Evolutionary conservation across 2,797 vertebrate species (phyloP).

Genomic region (Ptychobarbus kaznakovi): DNA sequence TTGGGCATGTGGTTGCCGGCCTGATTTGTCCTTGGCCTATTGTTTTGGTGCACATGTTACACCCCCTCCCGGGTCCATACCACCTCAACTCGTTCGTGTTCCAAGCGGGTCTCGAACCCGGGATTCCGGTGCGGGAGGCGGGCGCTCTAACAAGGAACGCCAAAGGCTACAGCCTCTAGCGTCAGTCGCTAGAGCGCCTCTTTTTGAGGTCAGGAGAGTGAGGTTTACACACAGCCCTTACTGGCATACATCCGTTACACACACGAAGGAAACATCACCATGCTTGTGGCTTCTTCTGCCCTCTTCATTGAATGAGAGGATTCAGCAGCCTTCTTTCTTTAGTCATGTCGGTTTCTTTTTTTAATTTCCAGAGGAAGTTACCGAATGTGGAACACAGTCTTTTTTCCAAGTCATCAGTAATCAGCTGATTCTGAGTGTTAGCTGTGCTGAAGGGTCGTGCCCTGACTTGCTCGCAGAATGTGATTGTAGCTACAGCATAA

Average conservation of each 20-base stretch:
- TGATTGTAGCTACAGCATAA: background rate
- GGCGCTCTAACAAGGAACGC: too few species aligned
- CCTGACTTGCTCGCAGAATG: constrained; percentile 16
- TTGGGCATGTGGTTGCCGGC: background rate
- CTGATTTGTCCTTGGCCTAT: background rate
- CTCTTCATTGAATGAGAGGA: background rate
- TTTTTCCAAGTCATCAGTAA: constrained; percentile 3
- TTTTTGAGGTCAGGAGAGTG: too few species aligned
- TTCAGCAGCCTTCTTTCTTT: background rate
- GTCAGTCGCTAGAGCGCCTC: too few species aligned
- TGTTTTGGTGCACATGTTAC: background rate
- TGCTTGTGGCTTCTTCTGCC: background rate
- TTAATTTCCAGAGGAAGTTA: constrained; percentile 36
- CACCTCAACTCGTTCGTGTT: too few species aligned
- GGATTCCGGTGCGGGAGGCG: too few species aligned
- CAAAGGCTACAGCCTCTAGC: too few species aligned
- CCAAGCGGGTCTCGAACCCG: too few species aligned
- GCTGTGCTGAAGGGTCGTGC: background rate
- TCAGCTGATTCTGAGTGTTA: constrained; percentile 34
- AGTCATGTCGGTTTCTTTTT: constrained; percentile 22
- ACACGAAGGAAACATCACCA: background rate
- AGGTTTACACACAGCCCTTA: too few species aligned
- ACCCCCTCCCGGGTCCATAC: too few species aligned
- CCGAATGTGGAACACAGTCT: constrained; percentile 7
- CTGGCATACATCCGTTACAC: too few species aligned